phyloP scores from a whole-genome alignment of 2,888 invertebrate species.

The Eretmocerus hayati region DNA sequence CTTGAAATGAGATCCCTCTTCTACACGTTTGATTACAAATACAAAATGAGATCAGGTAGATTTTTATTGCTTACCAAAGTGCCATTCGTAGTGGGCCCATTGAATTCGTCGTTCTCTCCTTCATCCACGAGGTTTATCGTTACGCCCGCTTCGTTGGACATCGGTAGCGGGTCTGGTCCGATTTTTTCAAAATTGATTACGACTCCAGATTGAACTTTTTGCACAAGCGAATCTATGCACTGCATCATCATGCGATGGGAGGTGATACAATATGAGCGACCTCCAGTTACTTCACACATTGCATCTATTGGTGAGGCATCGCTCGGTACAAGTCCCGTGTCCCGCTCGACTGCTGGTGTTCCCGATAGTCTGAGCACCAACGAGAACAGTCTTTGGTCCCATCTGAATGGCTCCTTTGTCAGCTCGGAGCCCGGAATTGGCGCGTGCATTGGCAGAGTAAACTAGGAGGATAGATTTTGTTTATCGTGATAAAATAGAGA shows the following conservation, averaged over 20 bases:
- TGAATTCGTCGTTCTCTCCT: constrained; percentile 43
- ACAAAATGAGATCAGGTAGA: too few relatives aligned
- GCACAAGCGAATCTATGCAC: constrained; percentile 93
- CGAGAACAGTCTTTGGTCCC: constrained; percentile 98
- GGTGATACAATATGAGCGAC: constrained; percentile 91
- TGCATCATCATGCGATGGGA: constrained; percentile 93
- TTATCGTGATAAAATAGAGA: too few relatives aligned
- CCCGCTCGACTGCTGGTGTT: constrained; percentile 79
- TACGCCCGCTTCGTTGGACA: constrained; percentile 46
- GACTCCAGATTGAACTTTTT: constrained; percentile 95
- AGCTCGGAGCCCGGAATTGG: constrained; percentile 94
- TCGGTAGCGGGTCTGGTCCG: constrained; percentile 75
- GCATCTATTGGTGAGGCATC: constrained; percentile 93
- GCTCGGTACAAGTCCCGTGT: constrained; percentile 83
- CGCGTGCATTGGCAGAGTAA: constrained; percentile 86
- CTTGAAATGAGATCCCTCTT: too few relatives aligned
- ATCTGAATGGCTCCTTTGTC: constrained; percentile 97
- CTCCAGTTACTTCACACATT: constrained; percentile 99
- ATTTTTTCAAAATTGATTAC: constrained; percentile 97
- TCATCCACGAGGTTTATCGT: constrained; percentile 50
- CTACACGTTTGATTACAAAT: too few relatives aligned
- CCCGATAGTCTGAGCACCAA: constrained; percentile 88
- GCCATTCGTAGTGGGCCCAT: constrained; percentile 23
- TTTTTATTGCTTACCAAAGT: constrained; percentile 7
- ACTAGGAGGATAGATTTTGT: constrained; percentile 54